phyloP scores from a whole-genome alignment of 2,797 vertebrate genomes.

The Leuciscus waleckii region DNA sequence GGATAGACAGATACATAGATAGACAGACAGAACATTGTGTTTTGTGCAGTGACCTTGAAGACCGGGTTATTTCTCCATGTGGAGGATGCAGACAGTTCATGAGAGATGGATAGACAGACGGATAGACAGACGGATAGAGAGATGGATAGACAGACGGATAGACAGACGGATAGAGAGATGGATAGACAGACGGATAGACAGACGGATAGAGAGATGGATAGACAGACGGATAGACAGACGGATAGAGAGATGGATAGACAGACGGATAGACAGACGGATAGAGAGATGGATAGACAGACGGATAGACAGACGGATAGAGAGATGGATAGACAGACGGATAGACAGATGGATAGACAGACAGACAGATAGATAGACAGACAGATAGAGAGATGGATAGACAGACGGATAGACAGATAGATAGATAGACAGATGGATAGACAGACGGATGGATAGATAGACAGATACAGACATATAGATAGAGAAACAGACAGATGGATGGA shows the following conservation, averaged over 20 bases:
- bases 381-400: not conserved
- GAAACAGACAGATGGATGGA: not conserved
- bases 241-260: not conserved
- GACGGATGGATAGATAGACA: rapidly evolving
- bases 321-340: not conserved
- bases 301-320: no score
- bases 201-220: slow-evolving; percentile 5
- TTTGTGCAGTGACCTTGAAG: no score
- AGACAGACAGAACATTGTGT: no score
- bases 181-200: not conserved
- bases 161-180: not conserved
- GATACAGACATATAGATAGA: slow-evolving; percentile 6
- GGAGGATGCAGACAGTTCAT: no score
- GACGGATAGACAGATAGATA: not conserved
- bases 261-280: slow-evolving; percentile 23
- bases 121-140: not conserved
- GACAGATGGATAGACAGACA: not conserved
- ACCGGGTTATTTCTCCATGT: no score
- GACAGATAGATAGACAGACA: not conserved
- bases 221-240: not conserved
- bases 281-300: no score
- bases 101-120: rapidly evolving
- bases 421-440: not conserved
- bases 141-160: slow-evolving; percentile 26
- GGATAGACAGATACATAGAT: not conserved